A percentile compares a stretch with the other conserved stretches of the same genome.
Conservation (phyloP, 1,140 invertebrate species). For the Arctopsyche grandis region DNA sequence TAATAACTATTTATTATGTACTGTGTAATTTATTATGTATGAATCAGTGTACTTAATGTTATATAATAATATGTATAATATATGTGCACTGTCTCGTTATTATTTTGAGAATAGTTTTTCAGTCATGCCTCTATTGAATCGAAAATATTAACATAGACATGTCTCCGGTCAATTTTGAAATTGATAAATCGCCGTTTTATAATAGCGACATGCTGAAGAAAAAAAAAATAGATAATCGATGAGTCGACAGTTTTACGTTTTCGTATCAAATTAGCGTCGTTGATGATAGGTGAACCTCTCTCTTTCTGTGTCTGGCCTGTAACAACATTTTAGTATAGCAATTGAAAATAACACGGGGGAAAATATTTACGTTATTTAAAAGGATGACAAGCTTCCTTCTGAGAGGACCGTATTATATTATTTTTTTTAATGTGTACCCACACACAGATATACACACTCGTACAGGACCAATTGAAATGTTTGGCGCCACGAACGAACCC, state of each 20-base stretch:
- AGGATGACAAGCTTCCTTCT: slow-evolving; percentile 40
- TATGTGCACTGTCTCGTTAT: no score
- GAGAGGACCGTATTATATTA: neutral
- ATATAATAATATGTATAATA: no score
- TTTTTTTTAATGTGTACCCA: neutral
- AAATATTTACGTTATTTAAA: slow-evolving; percentile 45
- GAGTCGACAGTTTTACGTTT: neutral
- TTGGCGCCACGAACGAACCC: slow-evolving; percentile 35
- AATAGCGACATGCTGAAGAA: neutral
- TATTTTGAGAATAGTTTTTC: no score
- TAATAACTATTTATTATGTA: no score
- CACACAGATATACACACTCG: neutral
- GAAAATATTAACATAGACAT: no score
- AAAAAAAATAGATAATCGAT: neutral
- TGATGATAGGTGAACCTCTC: neutral
- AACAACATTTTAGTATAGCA: slow-evolving; percentile 33
- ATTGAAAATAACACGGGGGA: slow-evolving; percentile 34
- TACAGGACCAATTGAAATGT: slow-evolving; percentile 38
- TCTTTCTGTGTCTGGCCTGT: neutral
- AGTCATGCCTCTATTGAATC: no score
- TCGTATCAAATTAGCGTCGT: slow-evolving; percentile 20
- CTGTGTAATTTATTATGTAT: no score
- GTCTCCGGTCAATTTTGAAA: no score
- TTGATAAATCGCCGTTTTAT: no score
- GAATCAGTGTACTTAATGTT: no score